Percentiles rank a stretch among this genome's conserved stretches.
Evolutionary conservation across 2,888 invertebrate species (phyloP).

Genomic region (Bibio marci): DNA sequence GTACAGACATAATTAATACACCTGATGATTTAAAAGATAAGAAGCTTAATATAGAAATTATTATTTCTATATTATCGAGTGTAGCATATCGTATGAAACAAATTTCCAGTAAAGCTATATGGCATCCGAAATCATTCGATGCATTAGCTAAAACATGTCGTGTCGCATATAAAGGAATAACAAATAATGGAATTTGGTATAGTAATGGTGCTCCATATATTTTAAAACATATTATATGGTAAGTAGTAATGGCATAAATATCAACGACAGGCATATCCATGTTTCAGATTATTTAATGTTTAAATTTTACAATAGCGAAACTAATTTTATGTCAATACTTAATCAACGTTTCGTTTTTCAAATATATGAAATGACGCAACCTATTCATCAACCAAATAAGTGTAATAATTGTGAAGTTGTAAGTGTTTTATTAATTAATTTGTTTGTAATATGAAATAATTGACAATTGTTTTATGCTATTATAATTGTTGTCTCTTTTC

Average conservation of each 20-base stretch:
- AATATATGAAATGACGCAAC: slow-evolving; percentile 20
- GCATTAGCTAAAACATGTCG: slow-evolving; percentile 4
- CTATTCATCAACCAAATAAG: slow-evolving; percentile 4
- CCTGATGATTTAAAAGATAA: neutral
- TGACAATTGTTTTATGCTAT: no score
- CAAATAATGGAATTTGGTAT: neutral
- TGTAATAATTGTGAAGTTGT: slow-evolving; percentile 7
- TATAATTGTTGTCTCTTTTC: no score
- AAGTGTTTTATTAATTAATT: neutral
- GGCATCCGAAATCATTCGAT: slow-evolving; percentile 1
- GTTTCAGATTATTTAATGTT: neutral
- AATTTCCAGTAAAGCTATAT: neutral
- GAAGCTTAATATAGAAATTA: slow-evolving; percentile 2
- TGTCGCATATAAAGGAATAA: neutral
- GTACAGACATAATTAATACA: neutral
- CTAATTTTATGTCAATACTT: no score
- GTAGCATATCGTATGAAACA: slow-evolving; percentile 4
- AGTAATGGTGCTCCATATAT: slow-evolving; percentile 1
- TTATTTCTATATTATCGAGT: slow-evolving; percentile 2
- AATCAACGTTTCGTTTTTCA: slow-evolving; percentile 24
- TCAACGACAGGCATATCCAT: neutral
- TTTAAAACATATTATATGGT: slow-evolving; percentile 3
- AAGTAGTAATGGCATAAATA: neutral
- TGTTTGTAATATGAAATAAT: neutral
- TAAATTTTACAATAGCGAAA: no score